phyloP scores from a whole-genome alignment of 2,888 invertebrate species.

The Hypsopygia costalis region DNA sequence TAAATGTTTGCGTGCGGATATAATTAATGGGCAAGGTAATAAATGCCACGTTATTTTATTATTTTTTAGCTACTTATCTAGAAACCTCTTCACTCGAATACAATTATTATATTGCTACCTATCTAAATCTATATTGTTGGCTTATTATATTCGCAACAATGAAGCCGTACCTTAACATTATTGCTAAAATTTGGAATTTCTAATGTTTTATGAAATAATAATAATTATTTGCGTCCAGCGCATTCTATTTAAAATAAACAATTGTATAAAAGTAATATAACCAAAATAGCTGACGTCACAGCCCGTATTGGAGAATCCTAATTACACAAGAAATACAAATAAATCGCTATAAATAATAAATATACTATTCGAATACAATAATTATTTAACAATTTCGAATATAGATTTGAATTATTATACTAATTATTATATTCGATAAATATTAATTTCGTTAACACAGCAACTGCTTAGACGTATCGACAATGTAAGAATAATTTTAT shows the following conservation, averaged over 20 bases:
- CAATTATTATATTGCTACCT: neutral
- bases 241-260: neutral
- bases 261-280: conserved; percentile 9
- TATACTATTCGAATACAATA: conserved; percentile 8
- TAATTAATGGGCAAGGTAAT: conserved; percentile 2
- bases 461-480: too few species aligned
- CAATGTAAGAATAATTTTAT: too few species aligned
- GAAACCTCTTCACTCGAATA: conserved; percentile 3
- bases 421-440: too few species aligned
- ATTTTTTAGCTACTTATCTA: conserved; percentile 2
- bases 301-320: conserved; percentile 45
- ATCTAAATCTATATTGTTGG: neutral
- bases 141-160: conserved; percentile 6
- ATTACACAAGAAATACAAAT: conserved; percentile 20
- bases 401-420: too few species aligned
- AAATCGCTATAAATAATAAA: conserved; percentile 30
- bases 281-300: conserved; percentile 47
- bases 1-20: too few species aligned
- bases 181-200: neutral
- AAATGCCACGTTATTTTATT: conserved; percentile 11
- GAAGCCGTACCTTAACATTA: conserved; percentile 2
- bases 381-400: too few species aligned
- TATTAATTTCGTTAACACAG: too few species aligned
- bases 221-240: neutral
- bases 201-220: neutral